These are phyloP conservation scores for Melanerpes aurifrons DNA, from an alignment of 2,113 vertebrate genomes.

Conservation along the genomic window DNA sequence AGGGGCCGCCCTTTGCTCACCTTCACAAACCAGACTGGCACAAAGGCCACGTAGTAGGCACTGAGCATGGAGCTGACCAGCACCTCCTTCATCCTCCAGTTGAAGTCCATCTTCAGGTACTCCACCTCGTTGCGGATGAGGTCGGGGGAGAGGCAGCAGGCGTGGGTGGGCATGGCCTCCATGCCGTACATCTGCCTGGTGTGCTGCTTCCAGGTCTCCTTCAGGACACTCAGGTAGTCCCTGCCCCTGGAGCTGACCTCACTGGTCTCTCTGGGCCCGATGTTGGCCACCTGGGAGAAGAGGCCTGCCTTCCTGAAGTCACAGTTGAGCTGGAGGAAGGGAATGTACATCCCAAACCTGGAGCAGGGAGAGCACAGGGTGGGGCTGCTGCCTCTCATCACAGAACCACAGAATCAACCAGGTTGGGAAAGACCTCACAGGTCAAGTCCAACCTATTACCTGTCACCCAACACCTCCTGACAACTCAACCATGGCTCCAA, in stretches of 20 bases:
- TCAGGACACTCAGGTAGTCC: slow-evolving; percentile 91
- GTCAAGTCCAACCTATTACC: too few relatives aligned
- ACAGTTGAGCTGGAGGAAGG: slow-evolving; percentile 92
- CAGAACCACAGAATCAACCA: too few relatives aligned
- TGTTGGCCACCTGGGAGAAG: slow-evolving; percentile 84
- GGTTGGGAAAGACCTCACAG: too few relatives aligned
- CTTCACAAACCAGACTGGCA: slow-evolving; percentile 98
- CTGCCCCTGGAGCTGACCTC: slow-evolving; percentile 77
- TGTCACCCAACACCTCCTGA: too few relatives aligned
- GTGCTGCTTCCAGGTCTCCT: slow-evolving; percentile 97
- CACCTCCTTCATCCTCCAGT: slow-evolving; percentile 99
- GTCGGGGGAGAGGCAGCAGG: slow-evolving; percentile 96
- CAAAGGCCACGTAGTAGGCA: slow-evolving; percentile 97
- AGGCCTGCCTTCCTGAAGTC: slow-evolving; percentile 85
- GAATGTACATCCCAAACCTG: slow-evolving; percentile 99
- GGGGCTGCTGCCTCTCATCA: background rate
- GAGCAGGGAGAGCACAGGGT: background rate
- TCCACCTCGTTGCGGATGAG: slow-evolving; percentile 97
- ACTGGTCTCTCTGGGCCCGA: slow-evolving; percentile 86
- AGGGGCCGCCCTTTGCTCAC: slow-evolving; percentile 67
- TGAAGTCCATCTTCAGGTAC: slow-evolving; percentile 97
- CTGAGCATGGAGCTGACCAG: slow-evolving; percentile 98
- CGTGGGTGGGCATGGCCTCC: slow-evolving; percentile 94
- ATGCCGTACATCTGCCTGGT: slow-evolving; percentile 88
- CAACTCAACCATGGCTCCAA: too few relatives aligned